These are phyloP conservation scores for Platorchestia sp. DNA, from an alignment of 1,140 invertebrate species.

Conservation along the genomic window DNA sequence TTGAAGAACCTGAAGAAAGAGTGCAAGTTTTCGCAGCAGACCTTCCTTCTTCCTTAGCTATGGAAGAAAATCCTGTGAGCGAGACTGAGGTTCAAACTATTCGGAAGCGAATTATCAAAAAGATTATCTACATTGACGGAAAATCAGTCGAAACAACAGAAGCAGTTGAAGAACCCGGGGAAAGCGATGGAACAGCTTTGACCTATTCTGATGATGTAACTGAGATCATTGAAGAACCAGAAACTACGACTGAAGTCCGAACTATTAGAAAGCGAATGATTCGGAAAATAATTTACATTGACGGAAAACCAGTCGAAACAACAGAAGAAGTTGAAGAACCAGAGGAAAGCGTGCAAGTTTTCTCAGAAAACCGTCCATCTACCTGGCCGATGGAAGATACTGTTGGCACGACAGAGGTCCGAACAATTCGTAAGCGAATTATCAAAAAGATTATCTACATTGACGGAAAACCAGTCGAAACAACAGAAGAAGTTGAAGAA, in stretches of 20 bases:
- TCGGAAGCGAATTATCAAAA: slow-evolving; percentile 50
- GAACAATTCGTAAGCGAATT: slow-evolving; percentile 57
- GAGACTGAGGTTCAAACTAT: slow-evolving; percentile 54
- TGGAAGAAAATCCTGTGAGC: slow-evolving; percentile 13
- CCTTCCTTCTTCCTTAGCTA: background rate
- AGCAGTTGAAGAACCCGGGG: slow-evolving; percentile 27
- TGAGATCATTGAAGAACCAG: background rate
- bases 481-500: slow-evolving; percentile 59
- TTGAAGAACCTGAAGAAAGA: slow-evolving; percentile 59
- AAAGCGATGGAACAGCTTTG: background rate
- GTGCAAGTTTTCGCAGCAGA: background rate
- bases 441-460: slow-evolving; percentile 59
- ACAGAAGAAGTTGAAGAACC: slow-evolving; percentile 62
- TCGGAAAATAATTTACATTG: slow-evolving; percentile 59
- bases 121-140: slow-evolving; percentile 39
- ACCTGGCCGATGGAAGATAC: background rate
- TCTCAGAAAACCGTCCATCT: background rate
- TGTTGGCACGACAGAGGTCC: slow-evolving; percentile 31
- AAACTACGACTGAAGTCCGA: background rate
- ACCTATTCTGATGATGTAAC: background rate
- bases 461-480: slow-evolving; percentile 61
- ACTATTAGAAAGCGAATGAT: slow-evolving; percentile 58
- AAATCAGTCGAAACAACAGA: slow-evolving; percentile 58
- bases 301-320: slow-evolving; percentile 64
- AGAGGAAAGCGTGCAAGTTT: slow-evolving; percentile 42